Percentiles rank a stretch among this genome's conserved stretches.
Evolutionary conservation across 2,113 vertebrate species (phyloP).

Genomic region (Calidris pygmaea): DNA sequence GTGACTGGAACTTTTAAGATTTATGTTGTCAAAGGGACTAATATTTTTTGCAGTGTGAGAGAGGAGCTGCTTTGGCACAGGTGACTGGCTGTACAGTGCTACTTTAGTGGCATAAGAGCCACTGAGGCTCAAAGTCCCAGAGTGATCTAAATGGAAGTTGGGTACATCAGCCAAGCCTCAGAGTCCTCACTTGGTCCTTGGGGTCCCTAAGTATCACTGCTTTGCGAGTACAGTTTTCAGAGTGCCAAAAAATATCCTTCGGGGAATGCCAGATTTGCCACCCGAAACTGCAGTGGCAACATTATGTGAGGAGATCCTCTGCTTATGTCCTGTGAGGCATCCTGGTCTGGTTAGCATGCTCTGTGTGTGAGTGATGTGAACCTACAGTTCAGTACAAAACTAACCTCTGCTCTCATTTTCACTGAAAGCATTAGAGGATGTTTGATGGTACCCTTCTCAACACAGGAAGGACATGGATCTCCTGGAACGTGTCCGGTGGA

Average conservation of each 20-base stretch:
- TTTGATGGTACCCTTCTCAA: background rate
- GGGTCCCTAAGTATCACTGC: background rate
- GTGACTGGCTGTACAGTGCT: background rate
- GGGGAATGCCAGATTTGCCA: background rate
- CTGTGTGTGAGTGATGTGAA: fast-evolving
- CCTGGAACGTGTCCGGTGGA: too few species aligned
- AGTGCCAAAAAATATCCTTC: background rate
- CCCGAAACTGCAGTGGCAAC: background rate
- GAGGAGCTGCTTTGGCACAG: background rate
- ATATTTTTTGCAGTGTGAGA: background rate
- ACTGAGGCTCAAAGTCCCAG: background rate
- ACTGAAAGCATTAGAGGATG: background rate
- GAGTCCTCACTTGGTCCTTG: background rate
- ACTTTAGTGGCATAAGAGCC: background rate
- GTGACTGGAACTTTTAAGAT: background rate
- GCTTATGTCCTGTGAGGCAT: fast-evolving
- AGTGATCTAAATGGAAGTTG: background rate
- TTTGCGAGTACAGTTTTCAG: background rate
- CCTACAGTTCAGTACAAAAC: background rate
- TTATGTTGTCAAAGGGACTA: background rate
- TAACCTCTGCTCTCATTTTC: background rate
- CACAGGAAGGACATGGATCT: too few species aligned
- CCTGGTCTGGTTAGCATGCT: background rate
- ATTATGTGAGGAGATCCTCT: background rate
- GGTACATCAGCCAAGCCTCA: background rate